Conservation (phyloP, 2,888 invertebrate species). For the Rhamphomyia laevipes region DNA sequence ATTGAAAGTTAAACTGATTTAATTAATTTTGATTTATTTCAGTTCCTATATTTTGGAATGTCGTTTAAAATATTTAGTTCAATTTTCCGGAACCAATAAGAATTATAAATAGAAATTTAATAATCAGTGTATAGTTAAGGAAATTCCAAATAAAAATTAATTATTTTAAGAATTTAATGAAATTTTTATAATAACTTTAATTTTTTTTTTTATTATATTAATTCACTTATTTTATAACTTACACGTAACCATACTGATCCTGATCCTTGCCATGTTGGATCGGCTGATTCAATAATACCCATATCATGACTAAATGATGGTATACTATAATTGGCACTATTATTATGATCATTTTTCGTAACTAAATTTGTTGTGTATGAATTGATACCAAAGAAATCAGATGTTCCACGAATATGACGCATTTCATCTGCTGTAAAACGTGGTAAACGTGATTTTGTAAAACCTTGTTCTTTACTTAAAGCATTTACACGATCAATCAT, state of each 20-base stretch:
- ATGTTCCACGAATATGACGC: conserved; percentile 45
- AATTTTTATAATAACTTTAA: no score
- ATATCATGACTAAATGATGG: conserved; percentile 52
- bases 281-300: conserved; percentile 44
- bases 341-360: conserved; percentile 34
- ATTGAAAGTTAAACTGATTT: no score
- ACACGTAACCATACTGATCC: conserved; percentile 52
- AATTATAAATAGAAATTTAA: no score
- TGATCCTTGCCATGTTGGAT: conserved; percentile 48
- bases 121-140: no score
- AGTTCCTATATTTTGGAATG: no score
- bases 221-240: conserved; percentile 21
- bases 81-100: no score
- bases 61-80: no score
- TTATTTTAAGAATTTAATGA: no score
- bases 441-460: conserved; percentile 48
- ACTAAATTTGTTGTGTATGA: conserved; percentile 52
- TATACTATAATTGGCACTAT: conserved; percentile 30
- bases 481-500: conserved; percentile 48
- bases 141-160: no score
- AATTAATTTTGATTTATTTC: no score
- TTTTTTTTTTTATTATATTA: not conserved
- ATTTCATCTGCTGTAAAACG: conserved; percentile 49
- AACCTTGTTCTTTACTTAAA: conserved; percentile 47
- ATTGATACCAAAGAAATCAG: conserved; percentile 65